phyloP scores from a whole-genome alignment of 1,140 invertebrate species.

The Trypoxylus dichotomus region DNA sequence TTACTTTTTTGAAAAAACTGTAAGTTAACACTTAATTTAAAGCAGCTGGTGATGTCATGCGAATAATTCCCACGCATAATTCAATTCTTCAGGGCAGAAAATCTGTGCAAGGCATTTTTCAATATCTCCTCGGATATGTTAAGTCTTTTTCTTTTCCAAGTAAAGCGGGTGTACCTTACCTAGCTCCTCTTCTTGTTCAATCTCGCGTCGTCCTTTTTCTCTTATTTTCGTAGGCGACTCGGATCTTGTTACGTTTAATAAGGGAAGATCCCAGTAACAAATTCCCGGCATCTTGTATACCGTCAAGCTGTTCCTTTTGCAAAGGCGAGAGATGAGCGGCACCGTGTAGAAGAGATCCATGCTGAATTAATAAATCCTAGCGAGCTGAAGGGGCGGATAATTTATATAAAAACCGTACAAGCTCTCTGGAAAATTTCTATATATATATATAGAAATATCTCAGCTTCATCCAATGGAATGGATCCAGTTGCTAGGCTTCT shows the following conservation, averaged over 20 bases:
- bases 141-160: no score
- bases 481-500: not conserved
- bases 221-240: not conserved
- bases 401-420: conserved; percentile 21
- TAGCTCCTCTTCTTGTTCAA: no score
- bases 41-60: no score
- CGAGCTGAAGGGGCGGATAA: conserved; percentile 16
- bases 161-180: no score
- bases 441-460: not conserved
- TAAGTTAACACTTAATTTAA: no score
- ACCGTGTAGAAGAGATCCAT: not conserved
- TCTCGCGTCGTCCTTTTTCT: not conserved
- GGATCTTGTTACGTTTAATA: conserved; percentile 25
- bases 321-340: not conserved
- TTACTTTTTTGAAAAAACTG: no score
- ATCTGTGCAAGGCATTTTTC: no score
- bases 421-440: not conserved
- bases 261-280: conserved; percentile 7
- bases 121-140: no score
- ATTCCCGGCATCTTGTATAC: conserved; percentile 1
- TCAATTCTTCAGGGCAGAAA: no score
- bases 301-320: not conserved
- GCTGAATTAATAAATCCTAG: conserved; percentile 19
- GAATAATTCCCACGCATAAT: no score
- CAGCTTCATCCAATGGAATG: no score